These are phyloP conservation scores for Brachionus rotundiformis DNA, from an alignment of 1,140 invertebrate species.

Conservation along the genomic window DNA sequence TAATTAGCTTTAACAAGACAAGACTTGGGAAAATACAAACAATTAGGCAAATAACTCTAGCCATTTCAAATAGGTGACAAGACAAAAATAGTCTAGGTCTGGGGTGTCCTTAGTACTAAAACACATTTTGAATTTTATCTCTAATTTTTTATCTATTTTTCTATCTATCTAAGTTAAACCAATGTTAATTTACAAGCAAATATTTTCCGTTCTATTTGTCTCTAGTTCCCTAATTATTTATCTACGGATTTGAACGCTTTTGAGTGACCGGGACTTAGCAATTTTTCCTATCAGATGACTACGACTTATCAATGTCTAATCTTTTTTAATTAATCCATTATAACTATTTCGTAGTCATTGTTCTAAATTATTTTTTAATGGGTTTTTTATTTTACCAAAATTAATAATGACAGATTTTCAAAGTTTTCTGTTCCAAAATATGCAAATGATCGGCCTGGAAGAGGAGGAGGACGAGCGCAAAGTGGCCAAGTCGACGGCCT, in stretches of 20 bases:
- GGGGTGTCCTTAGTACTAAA: constrained; percentile 1
- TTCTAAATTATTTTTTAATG: constrained; percentile 25
- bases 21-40: constrained; percentile 19
- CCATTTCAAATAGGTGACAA: constrained; percentile 31
- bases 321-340: not conserved
- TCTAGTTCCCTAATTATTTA: constrained; percentile 19
- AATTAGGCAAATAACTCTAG: constrained; percentile 36
- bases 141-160: not conserved
- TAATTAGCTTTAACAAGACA: not conserved
- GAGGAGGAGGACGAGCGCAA: constrained; percentile 22
- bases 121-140: no score
- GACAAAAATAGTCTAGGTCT: not conserved
- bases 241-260: constrained; percentile 27
- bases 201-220: not conserved
- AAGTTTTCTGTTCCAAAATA: constrained; percentile 51
- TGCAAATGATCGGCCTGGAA: constrained; percentile 49
- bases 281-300: constrained; percentile 24
- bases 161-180: not conserved
- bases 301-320: constrained; percentile 27
- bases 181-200: constrained; percentile 1
- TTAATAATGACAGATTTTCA: constrained; percentile 49
- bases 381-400: not conserved
- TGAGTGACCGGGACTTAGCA: not conserved
- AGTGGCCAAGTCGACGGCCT: not conserved
- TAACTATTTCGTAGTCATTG: not conserved